Percentiles rank a stretch among this genome's conserved stretches.
Evolutionary conservation across 1,140 invertebrate species (phyloP).

Genomic region (Muscidifurax raptorellus): DNA sequence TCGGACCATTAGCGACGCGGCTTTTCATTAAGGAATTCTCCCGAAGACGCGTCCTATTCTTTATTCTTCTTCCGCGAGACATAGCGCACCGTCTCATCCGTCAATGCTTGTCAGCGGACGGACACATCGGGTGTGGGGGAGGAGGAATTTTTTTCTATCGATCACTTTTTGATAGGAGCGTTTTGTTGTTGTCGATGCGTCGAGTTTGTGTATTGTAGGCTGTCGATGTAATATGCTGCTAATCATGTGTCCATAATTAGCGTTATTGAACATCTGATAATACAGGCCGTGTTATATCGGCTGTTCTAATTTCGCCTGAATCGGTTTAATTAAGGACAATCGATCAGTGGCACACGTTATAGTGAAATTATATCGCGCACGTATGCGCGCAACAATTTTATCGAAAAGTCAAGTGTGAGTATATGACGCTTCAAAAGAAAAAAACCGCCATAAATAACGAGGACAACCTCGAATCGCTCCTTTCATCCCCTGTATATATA

Average conservation of each 20-base stretch:
- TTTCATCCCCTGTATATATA: neutral
- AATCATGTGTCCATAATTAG: neutral
- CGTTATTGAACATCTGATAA: neutral
- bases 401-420: neutral
- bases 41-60: slow-evolving; percentile 38
- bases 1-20: slow-evolving; percentile 57
- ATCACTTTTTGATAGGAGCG: neutral
- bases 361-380: too few relatives aligned
- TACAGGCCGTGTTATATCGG: neutral
- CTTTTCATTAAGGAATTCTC: slow-evolving; percentile 53
- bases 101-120: slow-evolving; percentile 47
- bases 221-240: neutral
- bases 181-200: too few relatives aligned
- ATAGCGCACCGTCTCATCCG: slow-evolving; percentile 27
- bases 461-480: neutral
- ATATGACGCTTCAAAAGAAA: too few relatives aligned
- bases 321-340: neutral
- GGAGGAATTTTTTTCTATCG: slow-evolving; percentile 15
- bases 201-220: too few relatives aligned
- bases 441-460: too few relatives aligned
- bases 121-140: neutral
- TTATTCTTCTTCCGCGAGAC: slow-evolving; percentile 46
- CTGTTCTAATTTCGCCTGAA: neutral
- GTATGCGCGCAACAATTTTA: neutral
- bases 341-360: neutral